A percentile compares a stretch with the other conserved stretches of the same genome.
Evolutionary conservation across 2,113 vertebrate genomes (phyloP).

Genomic region (Dryoscopus gambensis): DNA sequence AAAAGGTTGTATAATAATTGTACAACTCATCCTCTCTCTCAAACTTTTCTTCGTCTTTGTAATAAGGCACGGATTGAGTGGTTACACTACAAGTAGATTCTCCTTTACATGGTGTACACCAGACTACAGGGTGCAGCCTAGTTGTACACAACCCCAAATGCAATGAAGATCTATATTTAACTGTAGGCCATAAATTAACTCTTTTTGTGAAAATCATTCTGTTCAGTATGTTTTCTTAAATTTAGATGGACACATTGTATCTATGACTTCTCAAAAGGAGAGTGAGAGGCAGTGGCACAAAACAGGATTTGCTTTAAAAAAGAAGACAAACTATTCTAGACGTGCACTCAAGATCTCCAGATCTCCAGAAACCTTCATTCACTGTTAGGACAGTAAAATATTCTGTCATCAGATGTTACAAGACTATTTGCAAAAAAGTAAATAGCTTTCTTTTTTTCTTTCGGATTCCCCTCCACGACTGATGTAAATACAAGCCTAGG

Average conservation of each 20-base stretch:
- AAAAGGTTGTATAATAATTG: background rate
- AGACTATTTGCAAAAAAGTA: background rate
- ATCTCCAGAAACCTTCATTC: background rate
- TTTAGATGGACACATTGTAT: background rate
- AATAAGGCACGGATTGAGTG: background rate
- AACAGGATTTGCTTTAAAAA: background rate
- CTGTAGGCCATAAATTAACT: background rate
- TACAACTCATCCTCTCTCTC: background rate
- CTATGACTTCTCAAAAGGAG: background rate
- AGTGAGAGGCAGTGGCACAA: background rate
- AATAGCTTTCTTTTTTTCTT: background rate
- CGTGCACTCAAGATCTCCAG: background rate
- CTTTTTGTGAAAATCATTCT: background rate
- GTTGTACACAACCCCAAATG: background rate
- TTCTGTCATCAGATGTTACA: background rate
- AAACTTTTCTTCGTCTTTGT: background rate
- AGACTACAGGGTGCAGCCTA: background rate
- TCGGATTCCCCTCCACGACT: background rate
- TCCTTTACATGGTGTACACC: background rate
- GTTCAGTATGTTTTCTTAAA: background rate
- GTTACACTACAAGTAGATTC: background rate
- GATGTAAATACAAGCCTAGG: background rate
- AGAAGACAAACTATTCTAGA: background rate
- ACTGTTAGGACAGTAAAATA: background rate
- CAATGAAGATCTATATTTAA: background rate